Evolutionary conservation across 2,888 invertebrate genomes (phyloP).

Genomic region (Alloplasta piceator): DNA sequence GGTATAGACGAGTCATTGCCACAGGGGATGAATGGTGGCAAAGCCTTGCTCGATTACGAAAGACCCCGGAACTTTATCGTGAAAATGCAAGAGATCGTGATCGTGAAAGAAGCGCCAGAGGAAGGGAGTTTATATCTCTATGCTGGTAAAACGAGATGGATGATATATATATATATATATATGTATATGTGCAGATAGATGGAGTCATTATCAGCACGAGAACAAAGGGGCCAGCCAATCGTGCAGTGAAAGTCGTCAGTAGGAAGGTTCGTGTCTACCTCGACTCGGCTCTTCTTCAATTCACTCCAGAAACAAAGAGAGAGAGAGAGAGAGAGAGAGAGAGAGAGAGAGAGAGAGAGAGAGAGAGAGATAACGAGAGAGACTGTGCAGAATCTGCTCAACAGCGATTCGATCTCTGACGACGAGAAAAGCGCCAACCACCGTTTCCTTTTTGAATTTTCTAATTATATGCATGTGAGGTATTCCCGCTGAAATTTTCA

Average conservation of each 20-base stretch:
- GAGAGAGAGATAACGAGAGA: too few species aligned
- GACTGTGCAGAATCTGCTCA: constrained; percentile 20
- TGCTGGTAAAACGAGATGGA: constrained; percentile 33
- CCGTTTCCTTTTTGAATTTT: background rate
- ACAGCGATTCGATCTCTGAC: constrained; percentile 20
- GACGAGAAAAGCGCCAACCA: constrained; percentile 21
- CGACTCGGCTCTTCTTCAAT: too few species aligned
- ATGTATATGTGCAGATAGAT: too few species aligned
- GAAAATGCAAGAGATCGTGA: too few species aligned
- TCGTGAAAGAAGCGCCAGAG: too few species aligned
- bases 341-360: too few species aligned
- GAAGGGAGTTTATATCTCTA: too few species aligned
- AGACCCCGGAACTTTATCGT: constrained; percentile 8
- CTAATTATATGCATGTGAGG: too few species aligned
- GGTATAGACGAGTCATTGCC: constrained; percentile 30
- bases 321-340: constrained; percentile 13
- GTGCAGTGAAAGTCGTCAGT: constrained; percentile 63
- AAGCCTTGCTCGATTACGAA: constrained; percentile 39
- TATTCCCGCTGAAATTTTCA: too few species aligned
- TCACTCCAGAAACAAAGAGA: background rate
- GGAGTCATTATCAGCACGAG: constrained; percentile 72
- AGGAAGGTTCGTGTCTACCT: constrained; percentile 18
- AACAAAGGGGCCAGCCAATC: constrained; percentile 72
- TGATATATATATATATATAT: constrained; percentile 4
- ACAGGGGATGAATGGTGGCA: constrained; percentile 50